Base-by-base conservation (phyloP, 2,888 invertebrate genomes). In the Antitype chi region DNA sequence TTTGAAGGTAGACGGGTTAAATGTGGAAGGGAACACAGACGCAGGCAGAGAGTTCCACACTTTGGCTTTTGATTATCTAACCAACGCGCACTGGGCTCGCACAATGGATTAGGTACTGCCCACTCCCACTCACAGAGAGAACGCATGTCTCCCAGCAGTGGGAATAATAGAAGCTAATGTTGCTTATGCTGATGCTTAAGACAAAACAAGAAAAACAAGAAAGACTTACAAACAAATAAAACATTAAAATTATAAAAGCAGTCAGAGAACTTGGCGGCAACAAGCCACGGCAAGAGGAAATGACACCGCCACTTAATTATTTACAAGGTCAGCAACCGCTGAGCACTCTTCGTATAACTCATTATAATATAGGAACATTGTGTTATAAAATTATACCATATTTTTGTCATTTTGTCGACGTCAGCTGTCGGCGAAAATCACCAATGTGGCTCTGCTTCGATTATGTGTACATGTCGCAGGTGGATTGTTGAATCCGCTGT, bases 301-400 rank as follows among this genome's bases (percentile, higher is more conserved):
- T 38, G 70, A 62, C 25, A 28, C 23, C 28, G 55, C 49, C 28
- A n/a, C 49, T 77, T 62, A 62, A 77, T 77, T 70, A 77, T 77
- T 70, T 53, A 62, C 23, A 47, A 69, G 38, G 70, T 69, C 79
- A 28, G 69, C 49, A 49, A 32, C 78, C 49, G 7, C 49, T n/a
- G 15, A 69, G 79, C 38, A 55, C 7, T 55, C 49, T 53, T 32
- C 1, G 32, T 23, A 53, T 28, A 23, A n/a, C 55, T 53, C 1
- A 49, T 76, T 57, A 2, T 66, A 59, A 15, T n/a, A n/a, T 66
- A 47, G 23, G 7, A 72, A 55, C 32, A 32, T 47, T 23, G 47
- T 38, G 17, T 49, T 28, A 66, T 66, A 23, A 78, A 49, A 47
- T 76, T 62, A n/a, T 47, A 15, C 9, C n/a, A n/a, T 32, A 6